Conservation (phyloP, 2,888 invertebrate genomes). For the Spisula solida region DNA sequence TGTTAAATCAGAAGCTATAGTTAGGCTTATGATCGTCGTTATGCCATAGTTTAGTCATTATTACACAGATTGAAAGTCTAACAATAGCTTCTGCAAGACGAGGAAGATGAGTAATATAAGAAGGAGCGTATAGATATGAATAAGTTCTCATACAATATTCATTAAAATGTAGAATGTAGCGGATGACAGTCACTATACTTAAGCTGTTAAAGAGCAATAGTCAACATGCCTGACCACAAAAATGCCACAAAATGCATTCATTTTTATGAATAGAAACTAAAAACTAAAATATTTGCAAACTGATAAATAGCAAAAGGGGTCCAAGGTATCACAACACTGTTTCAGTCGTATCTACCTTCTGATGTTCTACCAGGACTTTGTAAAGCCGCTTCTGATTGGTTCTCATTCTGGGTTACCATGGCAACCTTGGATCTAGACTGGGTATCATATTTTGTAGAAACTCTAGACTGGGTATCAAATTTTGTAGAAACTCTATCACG, state of each 20-base stretch:
- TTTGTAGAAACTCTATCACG: background rate
- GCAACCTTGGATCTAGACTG: constrained; percentile 46
- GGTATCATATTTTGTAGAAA: background rate
- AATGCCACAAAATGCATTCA: background rate
- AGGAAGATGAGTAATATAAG: too few relatives aligned
- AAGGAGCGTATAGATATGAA: background rate
- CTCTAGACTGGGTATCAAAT: constrained; percentile 20
- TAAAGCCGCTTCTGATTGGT: constrained; percentile 17
- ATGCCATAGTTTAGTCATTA: too few relatives aligned
- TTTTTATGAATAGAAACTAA: background rate
- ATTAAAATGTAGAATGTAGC: background rate
- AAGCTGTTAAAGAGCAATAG: background rate
- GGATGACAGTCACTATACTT: background rate
- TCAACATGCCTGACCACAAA: background rate
- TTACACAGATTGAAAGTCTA: too few relatives aligned
- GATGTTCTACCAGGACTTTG: constrained; percentile 1
- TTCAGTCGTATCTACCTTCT: constrained; percentile 36
- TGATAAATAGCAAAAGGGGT: constrained; percentile 3
- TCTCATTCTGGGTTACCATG: constrained; percentile 33
- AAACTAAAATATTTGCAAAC: constrained; percentile 9
- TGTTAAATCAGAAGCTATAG: too few relatives aligned
- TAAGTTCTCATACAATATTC: background rate
- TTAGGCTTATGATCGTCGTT: too few relatives aligned
- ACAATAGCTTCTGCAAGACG: too few relatives aligned
- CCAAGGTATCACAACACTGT: constrained; percentile 28